phyloP scores from a whole-genome alignment of 2,888 invertebrate species.

The Leptodirus hochenwartii region DNA sequence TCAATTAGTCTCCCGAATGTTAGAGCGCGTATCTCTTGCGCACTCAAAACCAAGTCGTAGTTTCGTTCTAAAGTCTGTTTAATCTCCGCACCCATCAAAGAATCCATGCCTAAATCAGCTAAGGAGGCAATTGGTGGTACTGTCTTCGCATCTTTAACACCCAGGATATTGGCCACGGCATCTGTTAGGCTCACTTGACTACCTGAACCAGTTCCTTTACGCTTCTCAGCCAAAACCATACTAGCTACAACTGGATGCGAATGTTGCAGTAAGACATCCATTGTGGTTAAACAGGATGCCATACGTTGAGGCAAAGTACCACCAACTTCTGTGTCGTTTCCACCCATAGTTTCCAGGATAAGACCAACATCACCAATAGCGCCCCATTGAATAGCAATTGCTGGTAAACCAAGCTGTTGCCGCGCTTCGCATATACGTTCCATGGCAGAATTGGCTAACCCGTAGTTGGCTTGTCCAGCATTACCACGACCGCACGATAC shows the following conservation, averaged over 20 bases:
- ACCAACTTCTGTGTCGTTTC: constrained; percentile 79
- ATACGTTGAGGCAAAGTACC: constrained; percentile 94
- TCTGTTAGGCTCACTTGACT: constrained; percentile 48
- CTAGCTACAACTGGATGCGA: constrained; percentile 65
- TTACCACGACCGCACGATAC: constrained; percentile 80
- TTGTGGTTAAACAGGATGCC: constrained; percentile 73
- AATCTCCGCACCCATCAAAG: constrained; percentile 97
- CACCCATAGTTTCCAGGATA: constrained; percentile 74
- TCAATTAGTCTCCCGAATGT: constrained; percentile 59
- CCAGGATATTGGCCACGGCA: constrained; percentile 75
- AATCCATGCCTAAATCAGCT: constrained; percentile 95
- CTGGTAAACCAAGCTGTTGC: constrained; percentile 69
- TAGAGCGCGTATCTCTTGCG: constrained; percentile 76
- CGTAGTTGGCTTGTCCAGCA: constrained; percentile 92
- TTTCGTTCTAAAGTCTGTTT: constrained; percentile 88
- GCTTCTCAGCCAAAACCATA: constrained; percentile 78
- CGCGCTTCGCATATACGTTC: constrained; percentile 84
- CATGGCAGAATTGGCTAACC: constrained; percentile 93
- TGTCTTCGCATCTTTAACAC: constrained; percentile 70
- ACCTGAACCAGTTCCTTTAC: constrained; percentile 36
- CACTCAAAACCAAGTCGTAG: constrained; percentile 76
- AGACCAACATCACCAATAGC: constrained; percentile 96
- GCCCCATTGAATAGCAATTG: constrained; percentile 90
- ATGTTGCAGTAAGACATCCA: constrained; percentile 82
- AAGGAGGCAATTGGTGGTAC: constrained; percentile 60